Evolutionary conservation across 1,140 invertebrate species (phyloP).

Genomic region (Anagrus nilaparvatae): DNA sequence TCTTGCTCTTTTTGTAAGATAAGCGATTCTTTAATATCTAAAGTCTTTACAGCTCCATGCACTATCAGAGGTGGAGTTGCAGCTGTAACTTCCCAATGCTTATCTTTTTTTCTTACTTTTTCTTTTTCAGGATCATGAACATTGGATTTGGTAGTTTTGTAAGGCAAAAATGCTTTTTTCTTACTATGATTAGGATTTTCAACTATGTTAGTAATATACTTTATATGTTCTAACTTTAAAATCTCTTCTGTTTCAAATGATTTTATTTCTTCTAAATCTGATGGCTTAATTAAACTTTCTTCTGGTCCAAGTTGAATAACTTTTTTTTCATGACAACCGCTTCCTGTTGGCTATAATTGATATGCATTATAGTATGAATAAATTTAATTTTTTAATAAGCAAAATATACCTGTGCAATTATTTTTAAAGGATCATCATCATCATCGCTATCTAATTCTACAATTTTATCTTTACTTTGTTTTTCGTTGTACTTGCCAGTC

Average conservation of each 20-base stretch:
- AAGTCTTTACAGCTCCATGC: constrained; percentile 44
- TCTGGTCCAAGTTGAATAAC: constrained; percentile 44
- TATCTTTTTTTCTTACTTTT: constrained; percentile 46
- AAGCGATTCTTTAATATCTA: constrained; percentile 49
- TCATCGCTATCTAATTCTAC: constrained; percentile 53
- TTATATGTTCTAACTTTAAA: constrained; percentile 38
- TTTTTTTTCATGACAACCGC: constrained; percentile 47
- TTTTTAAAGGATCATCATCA: constrained; percentile 53
- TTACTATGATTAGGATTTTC: constrained; percentile 36
- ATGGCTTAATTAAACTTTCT: constrained; percentile 47
- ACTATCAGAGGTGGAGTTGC: constrained; percentile 49
- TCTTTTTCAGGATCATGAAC: constrained; percentile 48
- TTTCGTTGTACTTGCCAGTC: constrained; percentile 43
- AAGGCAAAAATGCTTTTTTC: constrained; percentile 46
- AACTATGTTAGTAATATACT: constrained; percentile 50
- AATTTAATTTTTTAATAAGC: constrained; percentile 4
- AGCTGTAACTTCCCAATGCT: constrained; percentile 58
- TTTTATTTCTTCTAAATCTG: constrained; percentile 50
- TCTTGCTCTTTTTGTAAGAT: constrained; percentile 43
- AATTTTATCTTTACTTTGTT: constrained; percentile 19
- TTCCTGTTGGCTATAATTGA: constrained; percentile 34
- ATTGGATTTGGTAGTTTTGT: constrained; percentile 52
- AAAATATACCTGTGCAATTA: constrained; percentile 47
- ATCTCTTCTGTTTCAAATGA: constrained; percentile 27
- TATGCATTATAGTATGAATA: neutral